Base-by-base conservation (phyloP, 37 sponge, comb jelly and placozoan species). In the Beroe ovata region DNA sequence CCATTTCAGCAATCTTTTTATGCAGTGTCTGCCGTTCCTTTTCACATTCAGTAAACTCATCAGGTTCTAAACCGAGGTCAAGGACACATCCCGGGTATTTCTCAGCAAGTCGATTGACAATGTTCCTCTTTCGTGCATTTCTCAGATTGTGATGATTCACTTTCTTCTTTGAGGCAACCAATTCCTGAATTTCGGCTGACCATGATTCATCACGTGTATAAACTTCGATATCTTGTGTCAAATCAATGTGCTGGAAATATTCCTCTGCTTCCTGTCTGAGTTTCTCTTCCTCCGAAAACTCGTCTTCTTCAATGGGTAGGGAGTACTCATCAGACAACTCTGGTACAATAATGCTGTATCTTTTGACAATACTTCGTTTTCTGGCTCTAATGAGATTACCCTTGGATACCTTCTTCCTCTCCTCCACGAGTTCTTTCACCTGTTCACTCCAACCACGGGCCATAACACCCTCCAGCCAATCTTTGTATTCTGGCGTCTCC, bases 371-470 rank as follows among this genome's bases (percentile, higher is more conserved):
- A 41, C 84, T 77, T 54, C 84, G 26, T 35, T 77, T 77, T 77
- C 84, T 77, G 18, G 84, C 84, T 77, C 84, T 77, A 20, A 77
- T 21, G 22, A 77, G 54, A 25, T 77, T 77, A 18, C 38, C 25
- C 41, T 77, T 77, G 0, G 84, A 36, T 41, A 77, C 84, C 25
- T 77, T 77, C 84, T 77, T 77, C 84, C 84, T 77, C 47, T 54
- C 84, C 16, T 30, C 35, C 22, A 77, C 84, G 16, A 77, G 84
- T 36, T 77, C 84, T 29, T 77, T 77, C 1, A 77, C 84, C 47
- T 77, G 54, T 19, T 77, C 84, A 41, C 28, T 77, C 84, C 84
- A 77, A 1, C 84, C 84, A 0, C 38, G 41, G 20, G 54, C 22
- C 84, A 77, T 77, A 4, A 77, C 33, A 25, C 14, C 84, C 23